Evolutionary conservation across 2,797 vertebrate species (phyloP).

Genomic region (Mormyrops boulengeri): DNA sequence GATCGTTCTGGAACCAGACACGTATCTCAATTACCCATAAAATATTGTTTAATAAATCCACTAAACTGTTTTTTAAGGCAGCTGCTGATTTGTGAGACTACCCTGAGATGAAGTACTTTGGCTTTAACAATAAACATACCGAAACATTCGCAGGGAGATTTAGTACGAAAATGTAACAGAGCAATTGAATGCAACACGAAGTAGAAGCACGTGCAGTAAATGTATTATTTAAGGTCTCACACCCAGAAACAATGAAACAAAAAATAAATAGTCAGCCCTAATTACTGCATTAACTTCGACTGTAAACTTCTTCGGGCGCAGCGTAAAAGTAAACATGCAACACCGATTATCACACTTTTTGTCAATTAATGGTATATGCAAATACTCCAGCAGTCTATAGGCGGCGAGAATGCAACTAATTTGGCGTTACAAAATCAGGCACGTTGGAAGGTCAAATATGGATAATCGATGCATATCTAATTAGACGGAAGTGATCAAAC

Average conservation of each 20-base stretch:
- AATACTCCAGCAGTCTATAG: constrained; percentile 54
- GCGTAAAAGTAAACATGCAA: constrained; percentile 45
- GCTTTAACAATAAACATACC: neutral
- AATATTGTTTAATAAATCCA: neutral
- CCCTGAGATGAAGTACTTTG: neutral
- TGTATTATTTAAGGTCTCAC: neutral
- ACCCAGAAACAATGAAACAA: neutral
- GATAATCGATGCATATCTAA: constrained; percentile 71
- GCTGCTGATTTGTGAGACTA: constrained; percentile 20
- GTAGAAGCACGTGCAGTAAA: neutral
- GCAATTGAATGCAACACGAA: constrained; percentile 12
- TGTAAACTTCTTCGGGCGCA: constrained; percentile 50
- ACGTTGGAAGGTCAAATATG: constrained; percentile 63
- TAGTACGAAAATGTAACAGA: constrained; percentile 17
- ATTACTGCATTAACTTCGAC: constrained; percentile 51
- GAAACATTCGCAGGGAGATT: neutral
- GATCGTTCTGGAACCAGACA: neutral
- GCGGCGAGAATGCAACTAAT: constrained; percentile 64
- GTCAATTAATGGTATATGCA: constrained; percentile 60
- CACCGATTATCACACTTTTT: constrained; percentile 52
- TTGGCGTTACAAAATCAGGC: constrained; percentile 60
- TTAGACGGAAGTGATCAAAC: constrained; percentile 63
- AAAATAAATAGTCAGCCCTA: constrained; percentile 29
- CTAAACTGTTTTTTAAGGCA: neutral
- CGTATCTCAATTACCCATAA: neutral